Base-by-base conservation (phyloP, 2,797 vertebrate genomes). In the Podarcis lilfordi region DNA sequence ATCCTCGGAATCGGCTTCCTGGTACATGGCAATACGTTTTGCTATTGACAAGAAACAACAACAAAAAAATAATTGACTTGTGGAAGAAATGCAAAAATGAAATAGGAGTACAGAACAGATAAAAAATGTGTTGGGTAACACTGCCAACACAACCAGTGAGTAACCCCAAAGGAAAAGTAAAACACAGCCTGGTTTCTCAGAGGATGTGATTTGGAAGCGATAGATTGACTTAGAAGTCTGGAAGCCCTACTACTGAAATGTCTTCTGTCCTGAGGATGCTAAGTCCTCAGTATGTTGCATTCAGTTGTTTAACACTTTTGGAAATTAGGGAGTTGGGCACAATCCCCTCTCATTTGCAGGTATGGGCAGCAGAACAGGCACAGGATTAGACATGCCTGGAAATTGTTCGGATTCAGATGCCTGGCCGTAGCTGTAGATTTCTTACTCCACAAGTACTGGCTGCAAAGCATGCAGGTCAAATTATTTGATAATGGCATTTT, bases 1-100 rank as follows among this genome's bases (percentile, higher is more conserved):
- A 88, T 99, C 99, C 87, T 99, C 99, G 0, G 98, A 99, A 86
- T 99, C 99, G 50, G 97, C 94, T 92, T 99, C 99, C 94, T 99
- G 98, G 96, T 99, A 99, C 97, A 97, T 98, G 0, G 99, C 99
- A 89, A 99, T 96, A 89, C 99, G 98, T 85, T 94, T 98, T 9
- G 99, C 98, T 99, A 91, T 29, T 69, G 85, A 88, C 25, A 79
- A 69, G 93, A 92, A n/a, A 93, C 91, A 43, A 10, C 1, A 23
- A 25, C 4, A 17, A n/a, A 50, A n/a, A n/a, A n/a, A n/a, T n/a
- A n/a, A 64, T 19, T 19, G 61, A 21, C 50, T 55, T 25, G 19
- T 23, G 50, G 29, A 25, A 82, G 61, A 93, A 93, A 69, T 32
- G 0, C 21, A 21, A 40, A 35, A 50, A 66, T 0, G 0, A 3